Conservation (phyloP, 2,888 invertebrate genomes). For the Agrenia bidenticulata region DNA sequence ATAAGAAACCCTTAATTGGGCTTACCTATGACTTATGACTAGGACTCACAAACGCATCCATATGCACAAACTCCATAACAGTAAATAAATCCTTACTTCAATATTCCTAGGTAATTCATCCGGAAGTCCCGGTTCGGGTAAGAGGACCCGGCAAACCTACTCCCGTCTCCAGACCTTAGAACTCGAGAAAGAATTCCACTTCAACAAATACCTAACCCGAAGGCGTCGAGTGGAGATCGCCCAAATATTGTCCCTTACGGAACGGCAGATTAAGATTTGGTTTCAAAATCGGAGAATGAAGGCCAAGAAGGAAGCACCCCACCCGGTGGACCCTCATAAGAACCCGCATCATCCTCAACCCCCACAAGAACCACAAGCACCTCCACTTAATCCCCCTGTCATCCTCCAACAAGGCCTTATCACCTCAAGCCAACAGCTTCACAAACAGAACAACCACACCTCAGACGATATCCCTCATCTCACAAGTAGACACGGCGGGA, state of each 20-base stretch:
- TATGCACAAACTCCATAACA: not conserved
- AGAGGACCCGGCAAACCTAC: conserved; percentile 57
- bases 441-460: not conserved
- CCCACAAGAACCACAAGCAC: too few relatives aligned
- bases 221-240: conserved; percentile 60
- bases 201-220: conserved; percentile 60
- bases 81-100: not conserved
- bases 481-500: too few relatives aligned
- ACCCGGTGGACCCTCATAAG: not conserved
- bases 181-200: conserved; percentile 62
- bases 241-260: conserved; percentile 59
- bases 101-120: not conserved
- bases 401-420: too few relatives aligned
- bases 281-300: conserved; percentile 61
- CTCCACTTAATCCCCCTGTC: too few relatives aligned
- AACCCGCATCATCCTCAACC: not conserved
- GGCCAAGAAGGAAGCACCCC: conserved; percentile 57
- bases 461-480: too few relatives aligned
- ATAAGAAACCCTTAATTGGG: too few relatives aligned
- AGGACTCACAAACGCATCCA: too few relatives aligned
- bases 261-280: conserved; percentile 60
- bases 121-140: conserved; percentile 47
- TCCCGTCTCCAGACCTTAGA: conserved; percentile 57
- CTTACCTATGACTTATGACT: too few relatives aligned
- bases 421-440: conserved; percentile 6